Percentiles rank a stretch among this genome's conserved stretches.
phyloP scores from a whole-genome alignment of 2,113 vertebrate genomes.

The Brachyhypopomus gauderio region DNA sequence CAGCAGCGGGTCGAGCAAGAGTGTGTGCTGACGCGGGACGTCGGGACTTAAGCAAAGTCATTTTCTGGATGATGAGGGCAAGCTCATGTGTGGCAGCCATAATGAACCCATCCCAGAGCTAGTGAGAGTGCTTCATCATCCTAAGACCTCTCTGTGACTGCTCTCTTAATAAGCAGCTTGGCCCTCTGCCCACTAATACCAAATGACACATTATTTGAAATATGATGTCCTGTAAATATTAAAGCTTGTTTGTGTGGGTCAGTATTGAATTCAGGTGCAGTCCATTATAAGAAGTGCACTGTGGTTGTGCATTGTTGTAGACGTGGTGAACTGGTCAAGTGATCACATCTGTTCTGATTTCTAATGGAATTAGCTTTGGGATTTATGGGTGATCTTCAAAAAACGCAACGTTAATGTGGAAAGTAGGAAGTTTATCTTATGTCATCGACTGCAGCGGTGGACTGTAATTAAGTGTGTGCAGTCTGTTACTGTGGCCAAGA shows the following conservation, averaged over 20 bases:
- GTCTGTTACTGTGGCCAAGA: no score
- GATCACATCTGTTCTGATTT: neutral
- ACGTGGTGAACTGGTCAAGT: slow-evolving; percentile 15
- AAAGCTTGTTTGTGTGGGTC: slow-evolving; percentile 56
- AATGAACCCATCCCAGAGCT: slow-evolving; percentile 68
- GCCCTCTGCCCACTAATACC: slow-evolving; percentile 57
- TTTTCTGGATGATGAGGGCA: slow-evolving; percentile 73
- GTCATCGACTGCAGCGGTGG: neutral
- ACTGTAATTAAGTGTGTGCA: no score
- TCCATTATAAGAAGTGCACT: slow-evolving; percentile 34
- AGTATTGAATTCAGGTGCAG: slow-evolving; percentile 32
- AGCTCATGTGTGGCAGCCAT: slow-evolving; percentile 69
- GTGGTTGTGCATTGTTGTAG: slow-evolving; percentile 8
- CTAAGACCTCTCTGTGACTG: slow-evolving; percentile 65
- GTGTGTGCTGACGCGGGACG: neutral
- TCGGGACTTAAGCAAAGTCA: slow-evolving; percentile 50
- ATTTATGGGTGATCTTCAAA: neutral
- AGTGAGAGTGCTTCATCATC: slow-evolving; percentile 72
- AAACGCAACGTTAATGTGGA: neutral
- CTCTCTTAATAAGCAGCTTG: slow-evolving; percentile 66
- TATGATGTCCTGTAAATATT: slow-evolving; percentile 58
- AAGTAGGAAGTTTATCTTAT: neutral
- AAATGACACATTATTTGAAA: slow-evolving; percentile 71
- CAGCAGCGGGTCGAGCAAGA: neutral
- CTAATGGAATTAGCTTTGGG: neutral